Base-by-base conservation (phyloP, 2,113 vertebrate genomes). In the Datnioides undecimradiatus region DNA sequence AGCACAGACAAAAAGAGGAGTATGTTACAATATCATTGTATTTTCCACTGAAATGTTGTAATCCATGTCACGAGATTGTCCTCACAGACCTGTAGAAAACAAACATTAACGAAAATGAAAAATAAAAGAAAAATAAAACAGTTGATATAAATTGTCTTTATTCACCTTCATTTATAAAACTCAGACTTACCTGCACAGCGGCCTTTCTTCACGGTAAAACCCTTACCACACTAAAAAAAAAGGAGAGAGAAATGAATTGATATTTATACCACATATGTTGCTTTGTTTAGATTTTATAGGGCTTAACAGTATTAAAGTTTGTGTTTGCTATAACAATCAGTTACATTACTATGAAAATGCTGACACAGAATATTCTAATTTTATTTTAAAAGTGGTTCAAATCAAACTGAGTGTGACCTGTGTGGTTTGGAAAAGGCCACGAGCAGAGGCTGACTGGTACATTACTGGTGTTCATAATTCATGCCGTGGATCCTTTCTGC, bases 181-280 rank as follows among this genome's bases (percentile, higher is more conserved):
- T n/a, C n/a, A n/a, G n/a, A n/a, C 94, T 95, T 90, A 98, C 97
- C 97, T 80, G 88, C 86, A 62, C 97, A 98, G 76, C 92, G 95
- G 73, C 96, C 96, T 3, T 91, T 95, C 88, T 94, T 94, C 82
- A 96, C 93, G 62, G 93, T 93, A 87, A 98, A 97, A 88, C 95
- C 96, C 80, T 95, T 86, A 76, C 97, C 96, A n/a, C 97, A 98
- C 97, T 98, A 90, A 73, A 90, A 17, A 84, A 65, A 38, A 17
- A 82, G 40, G 68, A 6, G 13, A n/a, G 29, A 10, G 4, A 33
- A 29, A 45, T 29, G 10, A 0, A 27, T 5, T 60, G 6, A 1
- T 34, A 27, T 29, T 0, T 3, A 70, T 27, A 43, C n/a, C 9
- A 60, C 65, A 59, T 17, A 23, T 0, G 3, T 16, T 40, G 9